Base-by-base conservation (phyloP, 92 coral and sea anemone species). In the Metridium senile region DNA sequence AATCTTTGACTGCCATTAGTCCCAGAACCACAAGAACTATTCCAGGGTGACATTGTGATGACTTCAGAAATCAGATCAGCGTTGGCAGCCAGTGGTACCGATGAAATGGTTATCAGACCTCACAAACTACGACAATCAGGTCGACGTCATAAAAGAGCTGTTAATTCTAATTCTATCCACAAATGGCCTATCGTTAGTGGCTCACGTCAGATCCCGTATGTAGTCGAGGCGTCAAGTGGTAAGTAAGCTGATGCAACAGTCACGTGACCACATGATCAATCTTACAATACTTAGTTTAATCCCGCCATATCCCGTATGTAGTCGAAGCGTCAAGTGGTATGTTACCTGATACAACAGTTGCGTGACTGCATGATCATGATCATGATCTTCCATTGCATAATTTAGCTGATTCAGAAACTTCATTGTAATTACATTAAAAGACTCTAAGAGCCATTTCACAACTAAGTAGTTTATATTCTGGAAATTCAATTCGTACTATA, bases 31-130 rank as follows among this genome's bases (percentile, higher is more conserved):
- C 23, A 10, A 53, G 71, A 77, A 31, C 81, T 90, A 34, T 88
- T 83, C 68, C 89, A 90, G 72, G 96, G 89, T 1, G 96, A 90
- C 66, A 84, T 90, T 34, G 49, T 74, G 2, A 58, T 90, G 87
- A 87, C 91, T 0, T 17, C 34, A 1, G 76, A 33, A 1, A 84
- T 87, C 20, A 68, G 75, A n/a, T 18, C 29, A 26, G 69, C 58
- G 26, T 71, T 87, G n/a, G 73, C 57, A 26, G 27, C 53, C 26
- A 72, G 88, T 9, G 81, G 77, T 52, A 77, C 71, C 2, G 82
- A 77, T 35, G 22, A 28, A 45, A 77, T 77, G 35, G 66, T 79
- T 63, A 66, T 83, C 43, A 54, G 25, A 54, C 47, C 78, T 29
- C 78, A 68, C 21, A 64, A 76, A 26, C 75, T 59, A 51, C 11